Evolutionary conservation across 2,888 invertebrate species (phyloP), one percentile per base, ranked within the genome.

Genomic region (Ormyrus thymus): DNA sequence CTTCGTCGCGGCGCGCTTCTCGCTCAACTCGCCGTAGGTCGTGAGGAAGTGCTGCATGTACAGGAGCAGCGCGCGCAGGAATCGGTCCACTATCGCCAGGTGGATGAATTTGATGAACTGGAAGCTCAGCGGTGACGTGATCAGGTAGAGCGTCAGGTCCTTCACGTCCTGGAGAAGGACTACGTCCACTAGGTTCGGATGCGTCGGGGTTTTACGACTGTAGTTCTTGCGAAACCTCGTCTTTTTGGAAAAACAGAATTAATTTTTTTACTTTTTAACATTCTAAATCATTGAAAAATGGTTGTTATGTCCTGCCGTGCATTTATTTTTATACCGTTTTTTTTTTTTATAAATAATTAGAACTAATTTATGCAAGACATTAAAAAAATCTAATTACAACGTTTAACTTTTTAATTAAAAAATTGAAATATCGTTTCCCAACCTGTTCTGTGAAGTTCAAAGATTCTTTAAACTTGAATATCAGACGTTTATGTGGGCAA

Each of bases 1-100:
- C 6, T 85, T 86, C 15, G 92, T 88, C 81, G 92, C 92, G 83
- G 92, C 92, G 81, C 92, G 91, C 73, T 93, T 91, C 55, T 85
- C 82, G 58, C 91, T 86, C 90, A 94, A 91, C 87, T 92, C 91
- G 62, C 93, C 92, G 89, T 93, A 92, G 82, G 93, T 93, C 90
- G 93, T 92, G 83, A 93, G 90, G 87, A 92, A 94, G 87, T 92
- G 93, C 85, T 93, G 93, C 83, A 93, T 92, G 85, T 92, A 94
- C 69, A 94, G 86, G 75, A 93, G 92, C 73, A 93, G 89, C n/a
- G 93, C 92, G 81, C 94, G 90, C 77, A 94, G 89, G 86, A 94
- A 93, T 84, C 92, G 90, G 86, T 94, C 94, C 61, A 93, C 92
- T 46, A 92, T 91, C 65, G 92, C 91, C 51, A 90, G 90, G 86